phyloP scores from a whole-genome alignment of 1,140 invertebrate species.

The Bilobella aurantiaca region DNA sequence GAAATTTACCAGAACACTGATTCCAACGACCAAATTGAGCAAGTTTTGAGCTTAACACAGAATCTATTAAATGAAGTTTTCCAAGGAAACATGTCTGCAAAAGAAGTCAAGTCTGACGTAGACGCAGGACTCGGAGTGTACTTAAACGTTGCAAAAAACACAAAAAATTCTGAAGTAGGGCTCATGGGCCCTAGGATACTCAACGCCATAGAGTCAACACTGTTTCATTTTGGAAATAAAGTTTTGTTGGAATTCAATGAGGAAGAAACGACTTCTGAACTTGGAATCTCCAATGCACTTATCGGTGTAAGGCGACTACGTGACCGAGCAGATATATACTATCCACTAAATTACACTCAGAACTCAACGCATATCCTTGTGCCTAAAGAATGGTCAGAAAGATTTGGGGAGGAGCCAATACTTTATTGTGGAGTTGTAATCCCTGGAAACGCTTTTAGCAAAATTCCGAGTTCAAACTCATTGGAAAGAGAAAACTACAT shows the following conservation, averaged over 20 bases:
- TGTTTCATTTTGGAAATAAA: not conserved
- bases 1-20: too few species aligned
- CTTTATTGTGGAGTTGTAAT: not conserved
- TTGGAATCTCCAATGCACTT: not conserved
- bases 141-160: not conserved
- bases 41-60: too few species aligned
- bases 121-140: not conserved
- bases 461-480: too few species aligned
- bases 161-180: not conserved
- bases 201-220: not conserved
- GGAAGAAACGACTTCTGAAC: not conserved
- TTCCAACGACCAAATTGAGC: too few species aligned
- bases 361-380: not conserved
- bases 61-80: too few species aligned
- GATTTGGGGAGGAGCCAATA: not conserved
- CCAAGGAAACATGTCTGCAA: not conserved
- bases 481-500: not conserved
- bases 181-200: not conserved
- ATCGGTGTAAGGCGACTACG: not conserved
- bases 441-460: not conserved
- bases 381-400: not conserved
- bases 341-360: not conserved
- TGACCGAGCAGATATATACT: not conserved
- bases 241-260: not conserved
- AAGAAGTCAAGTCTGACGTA: not conserved